Evolutionary conservation across 2,797 vertebrate species (phyloP).

Genomic region (Fundulus diaphanus): DNA sequence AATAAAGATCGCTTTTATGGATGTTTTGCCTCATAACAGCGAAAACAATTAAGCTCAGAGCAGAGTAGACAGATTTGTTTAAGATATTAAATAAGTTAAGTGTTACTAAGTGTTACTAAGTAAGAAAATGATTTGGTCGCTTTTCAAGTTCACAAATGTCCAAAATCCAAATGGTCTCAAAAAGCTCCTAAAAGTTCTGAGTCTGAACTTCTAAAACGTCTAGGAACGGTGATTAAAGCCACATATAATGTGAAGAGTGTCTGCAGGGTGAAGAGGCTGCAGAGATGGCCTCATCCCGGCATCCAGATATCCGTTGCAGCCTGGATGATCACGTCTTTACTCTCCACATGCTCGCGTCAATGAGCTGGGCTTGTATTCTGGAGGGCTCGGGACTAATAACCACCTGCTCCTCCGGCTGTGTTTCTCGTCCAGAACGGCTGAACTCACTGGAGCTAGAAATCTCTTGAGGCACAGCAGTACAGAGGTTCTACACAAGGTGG

Average conservation of each 20-base stretch:
- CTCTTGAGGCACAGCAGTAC: background rate
- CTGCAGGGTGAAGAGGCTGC: background rate
- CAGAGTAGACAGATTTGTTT: too few relatives aligned
- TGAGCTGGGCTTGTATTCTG: background rate
- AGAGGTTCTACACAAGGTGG: background rate
- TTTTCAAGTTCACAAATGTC: too few relatives aligned
- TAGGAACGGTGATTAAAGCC: background rate
- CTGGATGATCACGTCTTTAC: background rate
- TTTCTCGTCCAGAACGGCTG: background rate
- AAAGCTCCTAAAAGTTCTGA: too few relatives aligned
- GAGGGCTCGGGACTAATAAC: background rate
- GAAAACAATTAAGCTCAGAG: too few relatives aligned
- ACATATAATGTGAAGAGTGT: background rate
- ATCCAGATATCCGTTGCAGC: background rate
- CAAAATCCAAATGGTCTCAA: too few relatives aligned
- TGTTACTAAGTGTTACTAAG: too few relatives aligned
- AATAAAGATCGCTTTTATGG: too few relatives aligned
- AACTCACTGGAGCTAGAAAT: background rate
- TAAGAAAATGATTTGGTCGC: too few relatives aligned
- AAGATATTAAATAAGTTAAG: too few relatives aligned
- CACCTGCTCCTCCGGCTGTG: background rate
- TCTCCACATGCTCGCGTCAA: background rate
- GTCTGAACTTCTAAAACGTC: background rate
- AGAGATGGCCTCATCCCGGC: background rate
- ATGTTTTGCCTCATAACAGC: too few relatives aligned